Evolutionary conservation across 2,113 vertebrate species (phyloP).

Genomic region (Pseudonaja textilis): DNA sequence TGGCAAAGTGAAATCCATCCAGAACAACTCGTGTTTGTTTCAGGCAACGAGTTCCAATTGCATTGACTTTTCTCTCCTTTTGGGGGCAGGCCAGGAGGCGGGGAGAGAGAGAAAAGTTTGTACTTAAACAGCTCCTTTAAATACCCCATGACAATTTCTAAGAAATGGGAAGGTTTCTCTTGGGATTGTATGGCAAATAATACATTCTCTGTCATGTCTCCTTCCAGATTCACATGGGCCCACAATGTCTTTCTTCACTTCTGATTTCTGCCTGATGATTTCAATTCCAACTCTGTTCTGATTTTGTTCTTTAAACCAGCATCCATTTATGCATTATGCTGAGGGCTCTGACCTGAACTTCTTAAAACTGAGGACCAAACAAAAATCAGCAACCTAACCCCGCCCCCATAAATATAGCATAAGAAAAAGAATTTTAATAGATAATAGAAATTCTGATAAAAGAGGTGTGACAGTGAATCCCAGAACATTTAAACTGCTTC

Average conservation of each 20-base stretch:
- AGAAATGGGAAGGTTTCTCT: background rate
- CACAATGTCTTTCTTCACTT: background rate
- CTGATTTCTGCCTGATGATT: background rate
- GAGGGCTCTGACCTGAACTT: background rate
- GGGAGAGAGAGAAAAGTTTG: background rate
- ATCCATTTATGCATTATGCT: background rate
- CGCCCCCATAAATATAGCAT: background rate
- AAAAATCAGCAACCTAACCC: background rate
- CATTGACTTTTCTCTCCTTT: background rate
- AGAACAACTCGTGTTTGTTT: constrained; percentile 13
- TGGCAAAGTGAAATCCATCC: constrained; percentile 15
- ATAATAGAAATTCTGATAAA: background rate
- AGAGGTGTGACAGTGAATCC: background rate
- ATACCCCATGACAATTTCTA: background rate
- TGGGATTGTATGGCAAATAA: background rate
- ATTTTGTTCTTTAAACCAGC: background rate
- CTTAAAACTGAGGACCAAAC: background rate
- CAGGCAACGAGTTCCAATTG: background rate
- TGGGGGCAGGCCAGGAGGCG: rapidly evolving
- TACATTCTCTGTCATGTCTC: background rate
- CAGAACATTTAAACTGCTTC: background rate
- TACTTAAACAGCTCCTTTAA: background rate
- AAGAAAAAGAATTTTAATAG: background rate
- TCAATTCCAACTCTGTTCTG: background rate
- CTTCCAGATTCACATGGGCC: background rate